Evolutionary conservation across 2,888 invertebrate species (phyloP).

Genomic region (Tiliacea aurago): DNA sequence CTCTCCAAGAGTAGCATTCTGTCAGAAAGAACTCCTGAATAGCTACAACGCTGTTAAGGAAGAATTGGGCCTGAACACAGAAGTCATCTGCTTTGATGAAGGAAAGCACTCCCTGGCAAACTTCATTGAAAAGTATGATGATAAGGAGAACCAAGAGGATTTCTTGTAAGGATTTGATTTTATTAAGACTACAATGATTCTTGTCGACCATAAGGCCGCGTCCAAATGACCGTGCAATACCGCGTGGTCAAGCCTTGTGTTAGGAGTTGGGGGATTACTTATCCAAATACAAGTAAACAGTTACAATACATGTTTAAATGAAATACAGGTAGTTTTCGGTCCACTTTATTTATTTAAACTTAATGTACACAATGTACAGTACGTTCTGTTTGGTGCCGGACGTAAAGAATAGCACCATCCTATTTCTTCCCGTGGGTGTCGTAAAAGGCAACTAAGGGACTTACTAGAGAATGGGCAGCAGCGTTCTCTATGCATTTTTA

Average conservation of each 20-base stretch:
- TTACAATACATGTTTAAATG: background rate
- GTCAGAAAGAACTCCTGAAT: conserved; percentile 71
- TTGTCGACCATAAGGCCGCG: background rate
- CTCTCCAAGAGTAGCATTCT: conserved; percentile 79
- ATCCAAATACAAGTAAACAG: background rate
- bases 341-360: background rate
- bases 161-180: conserved; percentile 74
- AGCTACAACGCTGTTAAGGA: conserved; percentile 67
- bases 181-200: background rate
- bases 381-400: too few relatives aligned
- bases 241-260: background rate
- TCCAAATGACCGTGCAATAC: too few relatives aligned
- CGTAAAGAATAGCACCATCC: too few relatives aligned
- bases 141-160: conserved; percentile 65
- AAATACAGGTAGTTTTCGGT: background rate
- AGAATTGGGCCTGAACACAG: conserved; percentile 72
- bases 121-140: conserved; percentile 71
- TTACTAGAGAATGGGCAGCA: too few relatives aligned
- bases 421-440: too few relatives aligned
- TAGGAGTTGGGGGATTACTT: too few relatives aligned
- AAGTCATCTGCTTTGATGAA: conserved; percentile 76
- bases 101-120: conserved; percentile 73
- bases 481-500: too few relatives aligned
- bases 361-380: too few relatives aligned
- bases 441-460: too few relatives aligned